Evolutionary conservation across 2,888 invertebrate species (phyloP).

Genomic region (Eristalis pertinax): DNA sequence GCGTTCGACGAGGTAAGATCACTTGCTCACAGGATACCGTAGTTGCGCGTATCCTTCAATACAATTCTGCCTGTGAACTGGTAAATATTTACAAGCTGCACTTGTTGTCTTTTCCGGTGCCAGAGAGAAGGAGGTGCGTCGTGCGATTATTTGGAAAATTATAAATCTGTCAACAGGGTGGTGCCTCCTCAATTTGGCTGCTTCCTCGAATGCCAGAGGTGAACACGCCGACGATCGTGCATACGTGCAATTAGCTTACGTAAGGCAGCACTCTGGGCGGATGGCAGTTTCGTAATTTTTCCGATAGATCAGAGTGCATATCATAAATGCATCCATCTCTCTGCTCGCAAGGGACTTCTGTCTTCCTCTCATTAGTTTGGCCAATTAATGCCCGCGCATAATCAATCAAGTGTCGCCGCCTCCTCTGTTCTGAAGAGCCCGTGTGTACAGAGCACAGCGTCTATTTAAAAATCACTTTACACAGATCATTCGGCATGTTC

Average conservation of each 20-base stretch:
- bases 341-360: conserved; percentile 4
- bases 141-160: conserved; percentile 49
- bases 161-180: conserved; percentile 65
- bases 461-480: conserved; percentile 26
- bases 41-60: conserved; percentile 32
- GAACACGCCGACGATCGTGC: conserved; percentile 2
- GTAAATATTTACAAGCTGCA: conserved; percentile 58
- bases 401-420: conserved; percentile 24
- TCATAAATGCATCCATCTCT: conserved; percentile 53
- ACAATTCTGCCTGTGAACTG: background rate
- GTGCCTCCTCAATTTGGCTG: background rate
- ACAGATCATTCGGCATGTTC: conserved; percentile 37
- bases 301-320: too few relatives aligned
- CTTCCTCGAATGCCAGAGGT: conserved; percentile 36
- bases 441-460: background rate
- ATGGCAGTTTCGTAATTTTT: conserved; percentile 43
- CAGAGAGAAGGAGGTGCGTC: background rate
- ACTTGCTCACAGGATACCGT: conserved; percentile 54
- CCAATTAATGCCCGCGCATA: conserved; percentile 46
- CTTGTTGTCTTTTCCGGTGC: conserved; percentile 27
- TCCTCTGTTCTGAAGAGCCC: background rate
- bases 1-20: conserved; percentile 28
- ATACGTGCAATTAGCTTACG: conserved; percentile 48
- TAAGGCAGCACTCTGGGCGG: conserved; percentile 21
- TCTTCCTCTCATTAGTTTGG: conserved; percentile 50